Base-by-base conservation (phyloP, 2,797 vertebrate genomes). In the Gallinago stenura region DNA sequence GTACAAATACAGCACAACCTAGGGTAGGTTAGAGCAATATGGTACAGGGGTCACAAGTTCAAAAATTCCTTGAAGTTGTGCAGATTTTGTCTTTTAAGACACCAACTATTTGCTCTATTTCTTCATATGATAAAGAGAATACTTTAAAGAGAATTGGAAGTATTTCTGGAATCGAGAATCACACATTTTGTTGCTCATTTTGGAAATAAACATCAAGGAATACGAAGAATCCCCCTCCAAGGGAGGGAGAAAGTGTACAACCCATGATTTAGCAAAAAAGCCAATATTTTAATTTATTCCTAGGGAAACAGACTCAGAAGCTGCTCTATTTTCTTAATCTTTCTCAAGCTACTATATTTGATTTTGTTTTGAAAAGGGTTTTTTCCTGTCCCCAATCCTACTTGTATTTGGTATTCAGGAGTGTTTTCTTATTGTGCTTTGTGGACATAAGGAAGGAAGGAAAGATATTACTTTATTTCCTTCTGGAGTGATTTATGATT, bases 361-460 rank as follows among this genome's bases (percentile, higher is more conserved):
- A 69, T 75, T 78, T 91, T 37, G 10, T 21, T 86, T 95, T 57
- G 26, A 57, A 79, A 76, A 61, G 28, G 4, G 15, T 68, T 64
- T 70, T 73, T 56, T 61, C 39, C 43, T 51, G 21, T 70, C 25
- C 82, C 43, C 39, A 70, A 57, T 73, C 28, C 28, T 31, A 70
- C 31, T 1, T 80, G 24, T 56, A 72, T 77, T 70, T 82, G 31
- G 41, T 68, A 75, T 58, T 82, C 39, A 50, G 11, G 19, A 84
- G 9, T 13, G 18, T n/a, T 53, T 84, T 90, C n/a, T 61, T 72
- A 75, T 5, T 81, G 54, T 81, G 8, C 48, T 87, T 77, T 60
- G 60, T 31, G 28, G 37, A 69, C 20, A 83, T 2, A 19, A 90
- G 43, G 46, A 95, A 91, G 69, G 53, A 94, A 95, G 76, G 26